Evolutionary conservation across 1,140 invertebrate species (phyloP).

Genomic region (Atta texana): DNA sequence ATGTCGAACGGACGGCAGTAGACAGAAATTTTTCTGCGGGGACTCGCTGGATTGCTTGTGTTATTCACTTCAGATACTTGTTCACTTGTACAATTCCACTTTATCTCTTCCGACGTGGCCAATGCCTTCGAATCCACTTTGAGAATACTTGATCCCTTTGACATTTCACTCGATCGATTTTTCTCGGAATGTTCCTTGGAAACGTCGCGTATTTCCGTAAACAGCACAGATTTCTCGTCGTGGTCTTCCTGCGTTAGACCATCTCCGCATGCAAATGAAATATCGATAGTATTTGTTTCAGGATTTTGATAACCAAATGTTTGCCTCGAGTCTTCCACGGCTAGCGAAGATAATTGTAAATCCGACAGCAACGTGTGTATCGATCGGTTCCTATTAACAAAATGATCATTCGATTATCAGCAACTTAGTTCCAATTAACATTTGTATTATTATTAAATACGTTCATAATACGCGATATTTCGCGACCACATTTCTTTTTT

Average conservation of each 20-base stretch:
- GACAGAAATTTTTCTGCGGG: constrained; percentile 77
- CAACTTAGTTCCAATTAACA: not conserved
- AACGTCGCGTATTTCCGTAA: not conserved
- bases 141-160: not conserved
- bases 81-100: not conserved
- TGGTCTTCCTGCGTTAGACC: not conserved
- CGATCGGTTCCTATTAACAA: constrained; percentile 19
- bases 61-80: constrained; percentile 14
- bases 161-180: not conserved
- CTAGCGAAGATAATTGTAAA: not conserved
- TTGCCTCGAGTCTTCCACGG: not conserved
- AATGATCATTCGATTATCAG: not conserved
- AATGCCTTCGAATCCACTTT: not conserved
- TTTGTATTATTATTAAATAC: not conserved
- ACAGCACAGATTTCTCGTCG: not conserved
- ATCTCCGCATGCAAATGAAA: constrained; percentile 4
- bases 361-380: not conserved
- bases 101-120: not conserved
- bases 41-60: constrained; percentile 21
- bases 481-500: not conserved
- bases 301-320: not conserved
- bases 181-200: not conserved
- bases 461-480: not conserved
- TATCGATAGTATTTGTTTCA: not conserved
- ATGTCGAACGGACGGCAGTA: constrained; percentile 76